These are phyloP conservation scores for Eretmochelys imbricata DNA, from an alignment of 2,113 vertebrate genomes.

Conservation along the genomic window DNA sequence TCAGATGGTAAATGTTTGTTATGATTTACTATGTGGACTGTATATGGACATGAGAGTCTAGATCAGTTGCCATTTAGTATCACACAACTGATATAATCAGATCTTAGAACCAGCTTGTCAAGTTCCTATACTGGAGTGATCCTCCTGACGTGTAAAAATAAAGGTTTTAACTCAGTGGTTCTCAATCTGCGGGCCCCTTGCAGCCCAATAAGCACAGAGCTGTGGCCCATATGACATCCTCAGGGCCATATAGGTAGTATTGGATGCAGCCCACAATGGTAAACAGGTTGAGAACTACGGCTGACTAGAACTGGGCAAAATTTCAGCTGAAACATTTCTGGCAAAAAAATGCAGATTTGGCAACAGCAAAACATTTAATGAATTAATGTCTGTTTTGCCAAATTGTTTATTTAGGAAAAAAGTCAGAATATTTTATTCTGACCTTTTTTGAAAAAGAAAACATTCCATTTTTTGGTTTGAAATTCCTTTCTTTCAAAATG, in stretches of 20 bases:
- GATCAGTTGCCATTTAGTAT: background rate
- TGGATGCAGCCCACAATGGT: no score
- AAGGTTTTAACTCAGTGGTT: background rate
- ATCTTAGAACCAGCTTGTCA: background rate
- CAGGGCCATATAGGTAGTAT: no score
- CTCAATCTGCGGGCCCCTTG: no score
- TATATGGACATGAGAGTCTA: background rate
- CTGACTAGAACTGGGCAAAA: background rate
- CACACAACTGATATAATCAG: rapidly evolving
- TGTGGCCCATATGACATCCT: no score
- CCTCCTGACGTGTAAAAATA: background rate
- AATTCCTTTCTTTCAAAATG: background rate
- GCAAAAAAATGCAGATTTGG: background rate
- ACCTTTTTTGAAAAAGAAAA: background rate
- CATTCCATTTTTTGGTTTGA: background rate
- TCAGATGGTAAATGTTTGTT: background rate
- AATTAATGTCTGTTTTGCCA: background rate
- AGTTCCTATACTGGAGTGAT: background rate
- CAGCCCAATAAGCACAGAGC: no score
- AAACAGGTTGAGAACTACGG: no score
- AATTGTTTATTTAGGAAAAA: background rate
- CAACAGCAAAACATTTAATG: background rate
- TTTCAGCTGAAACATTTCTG: background rate
- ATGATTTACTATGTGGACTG: background rate
- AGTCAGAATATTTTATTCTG: background rate